phyloP scores from a whole-genome alignment of 1,140 invertebrate species.

The Dreissena rostriformis region DNA sequence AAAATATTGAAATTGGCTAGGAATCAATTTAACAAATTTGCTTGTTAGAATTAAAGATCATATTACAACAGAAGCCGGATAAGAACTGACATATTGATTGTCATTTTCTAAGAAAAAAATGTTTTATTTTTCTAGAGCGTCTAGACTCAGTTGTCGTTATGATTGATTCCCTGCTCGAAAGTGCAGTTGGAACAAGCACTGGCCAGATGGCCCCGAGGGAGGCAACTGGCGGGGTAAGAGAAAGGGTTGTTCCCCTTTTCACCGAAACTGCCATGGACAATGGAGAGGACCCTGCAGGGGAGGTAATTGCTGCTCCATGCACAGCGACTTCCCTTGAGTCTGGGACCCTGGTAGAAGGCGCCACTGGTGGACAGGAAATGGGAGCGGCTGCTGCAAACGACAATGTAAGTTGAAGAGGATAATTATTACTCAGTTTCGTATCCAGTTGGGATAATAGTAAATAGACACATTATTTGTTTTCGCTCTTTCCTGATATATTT shows the following conservation, averaged over 20 bases:
- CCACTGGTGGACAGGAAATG: conserved; percentile 18
- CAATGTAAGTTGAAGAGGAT: conserved; percentile 17
- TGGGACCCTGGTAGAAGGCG: conserved; percentile 16
- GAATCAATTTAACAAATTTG: no score
- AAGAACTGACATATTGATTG: no score
- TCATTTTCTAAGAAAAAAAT: no score
- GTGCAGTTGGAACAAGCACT: conserved; percentile 24
- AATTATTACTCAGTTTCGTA: no score
- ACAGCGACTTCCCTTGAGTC: not conserved
- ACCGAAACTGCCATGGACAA: not conserved
- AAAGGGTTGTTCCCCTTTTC: not conserved
- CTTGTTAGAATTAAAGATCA: no score
- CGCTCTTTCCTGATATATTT: no score
- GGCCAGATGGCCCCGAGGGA: not conserved
- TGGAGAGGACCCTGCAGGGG: not conserved
- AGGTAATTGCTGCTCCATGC: not conserved
- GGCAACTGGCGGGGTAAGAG: not conserved
- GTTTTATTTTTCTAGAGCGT: no score
- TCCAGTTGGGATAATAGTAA: no score
- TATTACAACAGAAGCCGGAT: no score
- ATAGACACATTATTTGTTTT: no score
- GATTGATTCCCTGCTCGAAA: conserved; percentile 32
- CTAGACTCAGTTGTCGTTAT: conserved; percentile 42
- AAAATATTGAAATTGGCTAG: no score
- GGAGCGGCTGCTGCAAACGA: conserved; percentile 20